Percentiles rank a stretch among this genome's conserved stretches.
Evolutionary conservation across 2,113 vertebrate genomes (phyloP).

Genomic region (Lota lota): DNA sequence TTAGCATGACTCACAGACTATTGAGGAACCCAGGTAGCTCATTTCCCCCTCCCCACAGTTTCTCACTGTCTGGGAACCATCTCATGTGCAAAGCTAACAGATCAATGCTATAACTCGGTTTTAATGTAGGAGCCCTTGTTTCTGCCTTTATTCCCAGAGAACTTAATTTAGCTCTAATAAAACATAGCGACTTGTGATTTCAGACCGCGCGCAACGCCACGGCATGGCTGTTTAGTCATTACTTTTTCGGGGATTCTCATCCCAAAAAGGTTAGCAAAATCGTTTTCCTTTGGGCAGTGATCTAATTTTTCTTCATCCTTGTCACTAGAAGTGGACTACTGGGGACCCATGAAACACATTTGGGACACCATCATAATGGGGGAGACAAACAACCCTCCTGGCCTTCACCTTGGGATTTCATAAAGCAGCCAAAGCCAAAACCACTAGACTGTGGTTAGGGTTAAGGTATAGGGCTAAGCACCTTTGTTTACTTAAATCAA

Average conservation of each 20-base stretch:
- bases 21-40: conserved; percentile 38
- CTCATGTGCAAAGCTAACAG: conserved; percentile 33
- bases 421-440: conserved; percentile 24
- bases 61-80: conserved; percentile 26
- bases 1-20: conserved; percentile 44
- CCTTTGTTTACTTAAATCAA: conserved; percentile 70
- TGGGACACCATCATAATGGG: conserved; percentile 40
- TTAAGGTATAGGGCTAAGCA: conserved; percentile 28
- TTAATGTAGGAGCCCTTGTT: conserved; percentile 7
- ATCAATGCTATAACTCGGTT: conserved; percentile 30
- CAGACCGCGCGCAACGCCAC: neutral
- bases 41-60: conserved; percentile 8
- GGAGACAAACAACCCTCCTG: conserved; percentile 43
- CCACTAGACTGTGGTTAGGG: neutral
- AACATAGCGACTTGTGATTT: conserved; percentile 22
- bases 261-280: conserved; percentile 31
- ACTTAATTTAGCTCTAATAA: conserved; percentile 23
- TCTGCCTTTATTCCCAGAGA: conserved; percentile 4
- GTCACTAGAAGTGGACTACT: conserved; percentile 14
- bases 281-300: conserved; percentile 37
- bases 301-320: conserved; percentile 35
- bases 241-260: conserved; percentile 17
- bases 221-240: neutral
- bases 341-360: conserved; percentile 23
- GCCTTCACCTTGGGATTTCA: conserved; percentile 39